Percentiles rank a stretch among this genome's conserved stretches.
Evolutionary conservation across 1,140 invertebrate genomes (phyloP).

Genomic region (Kradibia gibbosae): DNA sequence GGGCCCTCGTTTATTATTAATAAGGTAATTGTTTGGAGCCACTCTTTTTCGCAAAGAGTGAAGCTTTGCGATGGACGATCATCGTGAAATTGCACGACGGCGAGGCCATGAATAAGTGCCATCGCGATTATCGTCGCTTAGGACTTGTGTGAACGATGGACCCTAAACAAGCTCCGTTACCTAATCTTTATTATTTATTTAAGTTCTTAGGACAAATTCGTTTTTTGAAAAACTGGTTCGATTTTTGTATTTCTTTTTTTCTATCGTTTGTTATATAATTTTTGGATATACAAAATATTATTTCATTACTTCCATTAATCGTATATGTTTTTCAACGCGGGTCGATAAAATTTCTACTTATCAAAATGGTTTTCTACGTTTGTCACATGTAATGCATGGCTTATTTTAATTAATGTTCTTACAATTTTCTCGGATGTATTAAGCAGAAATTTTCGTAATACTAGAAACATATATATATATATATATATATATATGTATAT

Average conservation of each 20-base stretch:
- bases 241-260: too few species aligned
- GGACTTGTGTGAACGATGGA: background rate
- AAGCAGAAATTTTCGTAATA: background rate
- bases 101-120: background rate
- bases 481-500: background rate
- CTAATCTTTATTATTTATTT: too few species aligned
- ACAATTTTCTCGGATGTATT: background rate
- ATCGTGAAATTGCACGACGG: conserved; percentile 14
- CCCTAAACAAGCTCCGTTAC: too few species aligned
- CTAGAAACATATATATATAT: background rate
- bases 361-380: background rate
- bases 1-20: conserved; percentile 44
- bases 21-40: conserved; percentile 46
- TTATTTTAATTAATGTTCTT: conserved; percentile 6
- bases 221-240: too few species aligned
- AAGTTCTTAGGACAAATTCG: too few species aligned
- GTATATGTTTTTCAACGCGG: background rate
- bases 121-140: background rate
- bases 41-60: conserved; percentile 36
- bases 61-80: background rate
- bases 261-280: background rate
- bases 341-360: background rate
- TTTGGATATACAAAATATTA: background rate
- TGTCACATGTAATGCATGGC: background rate
- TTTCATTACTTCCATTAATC: background rate